These are phyloP conservation scores for Rotaria magnacalcarata DNA, from an alignment of 2,888 invertebrate species.

Conservation along the genomic window DNA sequence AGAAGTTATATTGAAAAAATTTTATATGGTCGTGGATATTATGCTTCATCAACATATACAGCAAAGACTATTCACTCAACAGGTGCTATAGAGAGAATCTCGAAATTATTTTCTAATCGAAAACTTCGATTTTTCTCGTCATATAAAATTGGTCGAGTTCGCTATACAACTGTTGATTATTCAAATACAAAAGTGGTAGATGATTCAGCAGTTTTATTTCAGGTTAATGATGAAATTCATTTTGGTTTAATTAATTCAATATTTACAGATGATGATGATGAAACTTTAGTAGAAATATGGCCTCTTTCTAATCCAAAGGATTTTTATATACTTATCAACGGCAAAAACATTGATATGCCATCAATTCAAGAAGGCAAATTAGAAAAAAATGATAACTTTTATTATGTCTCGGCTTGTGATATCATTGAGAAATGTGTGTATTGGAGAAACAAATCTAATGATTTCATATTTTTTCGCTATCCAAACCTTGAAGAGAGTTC, in stretches of 20 bases:
- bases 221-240: neutral
- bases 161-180: neutral
- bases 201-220: neutral
- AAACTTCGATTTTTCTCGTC: no score
- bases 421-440: neutral
- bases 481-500: neutral
- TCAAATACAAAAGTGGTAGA: neutral
- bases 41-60: no score
- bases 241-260: neutral
- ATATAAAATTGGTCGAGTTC: no score
- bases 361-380: neutral
- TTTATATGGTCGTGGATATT: no score
- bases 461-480: neutral
- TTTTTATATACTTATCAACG: neutral
- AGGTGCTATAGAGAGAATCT: no score
- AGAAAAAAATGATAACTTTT: neutral
- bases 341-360: neutral
- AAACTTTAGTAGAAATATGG: neutral
- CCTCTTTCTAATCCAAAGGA: neutral
- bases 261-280: neutral
- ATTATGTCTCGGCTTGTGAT: neutral
- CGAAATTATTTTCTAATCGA: no score
- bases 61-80: no score
- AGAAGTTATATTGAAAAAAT: no score
- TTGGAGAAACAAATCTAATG: neutral